Base-by-base conservation (phyloP, 2,888 invertebrate genomes). In the Tetragonula carbonaria region DNA sequence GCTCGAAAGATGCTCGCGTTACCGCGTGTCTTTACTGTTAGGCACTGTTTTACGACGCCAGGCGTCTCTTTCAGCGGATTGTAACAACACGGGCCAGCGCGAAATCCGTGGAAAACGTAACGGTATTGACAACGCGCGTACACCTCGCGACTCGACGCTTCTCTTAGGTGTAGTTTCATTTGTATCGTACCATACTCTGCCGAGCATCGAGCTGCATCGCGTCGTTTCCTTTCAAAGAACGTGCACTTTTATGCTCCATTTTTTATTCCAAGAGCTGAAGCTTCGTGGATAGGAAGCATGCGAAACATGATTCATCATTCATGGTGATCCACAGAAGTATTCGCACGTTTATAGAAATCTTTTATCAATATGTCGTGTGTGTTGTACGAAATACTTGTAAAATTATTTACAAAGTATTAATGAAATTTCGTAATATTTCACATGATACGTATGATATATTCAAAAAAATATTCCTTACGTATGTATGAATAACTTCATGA, bases 21-120 rank as follows among this genome's bases (percentile, higher is more conserved):
- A 74, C 78, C 65, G 75, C 23, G 72, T 62, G 68, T 45, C 74
- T 85, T 85, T 82, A 85, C 84, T 82, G 84, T 85, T 85, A 85
- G 78, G 70, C 67, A 71, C 75, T 63, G 62, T 23, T 82, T 82
- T 76, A 82, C 84, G 82, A 84, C 55, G 65, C 65, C 21, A 14
- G 23, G 68, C 78, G 73, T 82, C 82, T 74, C 59, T 70, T 67
- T 8, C 55, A 14, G 51, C 11, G 66, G 78, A 82, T 82, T 75
- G 82, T 78, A 82, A 72, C 50, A 28, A 18, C 82, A n/a, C 62
- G 77, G 84, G 57, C 77, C 66, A 71, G 55, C 63, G 75, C 72
- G 72, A 82, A 82, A 82, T 82, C 77, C 74, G 50, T 33, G 76
- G 77, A 74, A 72, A 82, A 77, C 74, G 71, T 84, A 84, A 84